Evolutionary conservation across 1,140 invertebrate genomes (phyloP), one percentile per base, ranked within the genome.

Genomic region (Lanistes nyassanus): DNA sequence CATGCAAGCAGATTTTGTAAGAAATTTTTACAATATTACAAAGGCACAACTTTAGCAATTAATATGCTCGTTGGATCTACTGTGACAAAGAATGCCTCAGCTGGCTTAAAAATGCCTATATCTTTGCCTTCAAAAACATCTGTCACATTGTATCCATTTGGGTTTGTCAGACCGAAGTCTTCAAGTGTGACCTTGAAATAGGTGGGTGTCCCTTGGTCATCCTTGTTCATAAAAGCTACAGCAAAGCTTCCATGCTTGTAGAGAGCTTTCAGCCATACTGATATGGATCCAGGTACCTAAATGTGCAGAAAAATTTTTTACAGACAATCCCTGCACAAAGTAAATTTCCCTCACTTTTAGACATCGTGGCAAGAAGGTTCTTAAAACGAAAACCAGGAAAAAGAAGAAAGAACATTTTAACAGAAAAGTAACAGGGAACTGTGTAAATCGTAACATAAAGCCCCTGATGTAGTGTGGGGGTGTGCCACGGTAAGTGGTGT

Each of bases 51-150:
- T 34, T 73, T 84, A 16, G 78, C 74, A 19, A 87, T 78, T 55
- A 75, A 82, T 36, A 85, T 84, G 78, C 95, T 96, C 86, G 96
- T 96, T 81, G 96, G 96, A 90, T 98, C 97, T 2, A 98, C 95
- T 92, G 95, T 94, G 34, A 97, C 94, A 90, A 95, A 96, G 81
- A 98, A 95, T 87, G 95, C 94, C 29, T 96, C 96, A 85, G 94
- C 93, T 0, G 96, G 94, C 34, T 92, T 93, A 53, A 97, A 89
- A 69, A 95, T 92, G 64, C 95, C 95, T 82, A 84, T 77, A 23
- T 39, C 34, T 42, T 76, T 77, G 21, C 77, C 80, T 34, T 80
- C 78, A 77, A 88, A 87, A 19, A 83, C 77, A 71, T 86, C 96
- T 89, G 95, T 94, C 64, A 97, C 94, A 89, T 92, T 91, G 87